phyloP scores from a whole-genome alignment of 2,888 invertebrate genomes.

The Plebejus anna region DNA sequence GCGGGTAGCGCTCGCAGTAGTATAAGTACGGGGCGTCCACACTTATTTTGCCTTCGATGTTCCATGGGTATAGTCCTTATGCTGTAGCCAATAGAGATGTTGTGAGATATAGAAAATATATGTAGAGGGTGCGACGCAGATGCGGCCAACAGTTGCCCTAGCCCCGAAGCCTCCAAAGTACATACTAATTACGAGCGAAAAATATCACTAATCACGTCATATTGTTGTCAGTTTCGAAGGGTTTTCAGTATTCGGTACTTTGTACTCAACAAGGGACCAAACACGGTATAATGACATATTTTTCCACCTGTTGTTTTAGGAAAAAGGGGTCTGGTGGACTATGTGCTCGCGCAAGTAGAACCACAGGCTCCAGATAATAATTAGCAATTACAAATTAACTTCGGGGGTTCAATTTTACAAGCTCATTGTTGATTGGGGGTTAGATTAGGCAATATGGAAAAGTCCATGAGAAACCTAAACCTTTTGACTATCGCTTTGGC shows the following conservation, averaged over 20 bases:
- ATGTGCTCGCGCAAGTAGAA: too few species aligned
- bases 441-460: too few species aligned
- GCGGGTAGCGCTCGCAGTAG: slow-evolving; percentile 38
- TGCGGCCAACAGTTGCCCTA: slow-evolving; percentile 70
- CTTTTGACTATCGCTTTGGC: too few species aligned
- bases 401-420: too few species aligned
- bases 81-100: not conserved
- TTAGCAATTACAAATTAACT: too few species aligned
- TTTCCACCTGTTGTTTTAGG: too few species aligned
- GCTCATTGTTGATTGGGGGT: too few species aligned
- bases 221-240: slow-evolving; percentile 1
- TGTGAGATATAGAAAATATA: not conserved
- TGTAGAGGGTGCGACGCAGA: slow-evolving; percentile 52
- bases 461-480: too few species aligned
- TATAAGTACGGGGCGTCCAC: slow-evolving; percentile 34
- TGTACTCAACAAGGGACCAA: not conserved
- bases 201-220: not conserved
- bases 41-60: not conserved
- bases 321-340: too few species aligned
- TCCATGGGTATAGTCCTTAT: not conserved
- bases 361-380: too few species aligned
- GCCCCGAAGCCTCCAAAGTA: slow-evolving; percentile 41
- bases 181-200: not conserved
- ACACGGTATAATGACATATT: too few species aligned
- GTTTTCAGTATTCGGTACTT: not conserved